Percentiles rank a stretch among this genome's conserved stretches.
phyloP scores from a whole-genome alignment of 2,113 vertebrate genomes.

The Rhabdornis inornatus region DNA sequence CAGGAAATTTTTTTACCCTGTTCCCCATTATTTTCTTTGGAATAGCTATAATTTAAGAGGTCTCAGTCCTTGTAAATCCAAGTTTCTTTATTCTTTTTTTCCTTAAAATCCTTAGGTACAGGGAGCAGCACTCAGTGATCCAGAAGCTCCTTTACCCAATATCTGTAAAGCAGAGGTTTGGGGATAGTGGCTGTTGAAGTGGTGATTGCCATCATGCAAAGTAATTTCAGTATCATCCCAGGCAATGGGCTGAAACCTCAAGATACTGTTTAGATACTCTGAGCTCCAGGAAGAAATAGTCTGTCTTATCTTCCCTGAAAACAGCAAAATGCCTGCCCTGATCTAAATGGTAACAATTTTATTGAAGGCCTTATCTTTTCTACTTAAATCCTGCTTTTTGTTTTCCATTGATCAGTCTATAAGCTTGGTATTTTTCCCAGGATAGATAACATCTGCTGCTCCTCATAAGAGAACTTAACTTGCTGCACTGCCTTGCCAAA shows the following conservation, averaged over 20 bases:
- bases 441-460: not conserved
- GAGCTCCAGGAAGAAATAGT: not conserved
- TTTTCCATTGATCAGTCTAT: not conserved
- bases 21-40: not conserved
- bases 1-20: not conserved
- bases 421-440: conserved; percentile 8
- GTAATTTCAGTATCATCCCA: not conserved
- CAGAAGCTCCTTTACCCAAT: not conserved
- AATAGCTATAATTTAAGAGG: not conserved
- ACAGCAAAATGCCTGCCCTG: not conserved
- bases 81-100: not conserved
- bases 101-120: not conserved
- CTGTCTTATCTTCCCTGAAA: not conserved
- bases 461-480: not conserved
- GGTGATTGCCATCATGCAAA: not conserved
- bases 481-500: not conserved
- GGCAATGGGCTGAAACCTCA: not conserved
- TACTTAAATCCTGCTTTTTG: not conserved
- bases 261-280: not conserved
- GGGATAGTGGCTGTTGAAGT: not conserved
- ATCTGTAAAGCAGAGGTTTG: not conserved
- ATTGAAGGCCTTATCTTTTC: not conserved
- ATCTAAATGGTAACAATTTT: not conserved
- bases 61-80: not conserved
- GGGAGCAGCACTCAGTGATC: not conserved